Base-by-base conservation (phyloP, 2,113 vertebrate genomes). In the Arizona elegans region DNA sequence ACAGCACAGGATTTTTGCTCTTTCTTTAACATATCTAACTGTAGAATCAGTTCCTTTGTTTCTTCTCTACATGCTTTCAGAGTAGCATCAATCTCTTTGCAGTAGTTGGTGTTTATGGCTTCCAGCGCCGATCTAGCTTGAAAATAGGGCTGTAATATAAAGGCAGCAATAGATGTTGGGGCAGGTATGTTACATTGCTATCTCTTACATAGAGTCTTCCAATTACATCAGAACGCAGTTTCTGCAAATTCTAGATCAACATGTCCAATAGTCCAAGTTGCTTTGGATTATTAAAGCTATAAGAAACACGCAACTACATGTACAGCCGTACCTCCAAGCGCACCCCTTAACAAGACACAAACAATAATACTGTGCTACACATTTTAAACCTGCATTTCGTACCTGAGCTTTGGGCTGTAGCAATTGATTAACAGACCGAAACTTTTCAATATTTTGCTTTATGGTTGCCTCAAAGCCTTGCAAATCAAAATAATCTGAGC, bases 371-470 rank as follows among this genome's bases (percentile, higher is more conserved):
- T 29, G 15, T 5, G 33, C 75, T 86, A 15, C 53, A 38, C 50
- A 15, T 23, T 26, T 81, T 43, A 81, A 65, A 93, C 38, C 12
- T 70, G 12, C 7, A 9, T 13, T 26, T 70, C 92, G 86, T 38
- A 94, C 93, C 97, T 97, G 97, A 92, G 95, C 95, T 95, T 95
- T 97, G 88, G 97, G 97, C 94, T 89, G 96, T 93, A 97, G 97
- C 24, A 96, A 95, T 3, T 92, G 94, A 91, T 97, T 94, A 56
- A 97, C 88, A 94, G 96, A 93, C 58, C 95, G 53, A 91, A 98
- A 93, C 11, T 81, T 96, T 53, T 96, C 95, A 3, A 95, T 97
- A 70, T 98, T 96, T 95, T 96, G 95, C 55, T 96, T 96, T 56
- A 98, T 93, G 24, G 89, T 90, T 90, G 95, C 96, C 96, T 96